Conservation (phyloP, 2,113 vertebrate species). For the Ascaphus truei region DNA sequence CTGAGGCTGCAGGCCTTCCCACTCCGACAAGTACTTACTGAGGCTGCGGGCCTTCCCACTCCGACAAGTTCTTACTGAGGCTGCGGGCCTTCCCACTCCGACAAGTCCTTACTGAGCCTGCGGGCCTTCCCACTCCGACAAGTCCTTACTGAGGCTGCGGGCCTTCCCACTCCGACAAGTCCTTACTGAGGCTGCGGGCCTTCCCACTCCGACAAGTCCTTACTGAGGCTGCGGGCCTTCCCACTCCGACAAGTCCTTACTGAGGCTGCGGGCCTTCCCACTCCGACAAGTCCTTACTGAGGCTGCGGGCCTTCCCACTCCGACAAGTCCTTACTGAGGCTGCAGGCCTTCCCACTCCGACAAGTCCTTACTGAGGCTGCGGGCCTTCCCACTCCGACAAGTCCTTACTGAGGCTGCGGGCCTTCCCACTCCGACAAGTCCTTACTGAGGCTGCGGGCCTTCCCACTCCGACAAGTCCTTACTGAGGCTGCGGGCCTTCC, state of each 20-base stretch:
- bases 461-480: slow-evolving; percentile 3
- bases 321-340: slow-evolving; percentile 2
- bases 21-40: background rate
- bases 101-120: slow-evolving; percentile 1
- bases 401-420: background rate
- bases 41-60: background rate
- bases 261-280: background rate
- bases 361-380: slow-evolving; percentile 1
- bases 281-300: background rate
- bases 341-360: background rate
- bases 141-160: background rate
- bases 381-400: slow-evolving; percentile 1
- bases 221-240: background rate
- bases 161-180: slow-evolving; percentile 4
- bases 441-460: background rate
- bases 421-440: slow-evolving; percentile 4
- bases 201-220: slow-evolving; percentile 1
- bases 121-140: slow-evolving; percentile 2
- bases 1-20: background rate
- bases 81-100: background rate
- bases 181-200: background rate
- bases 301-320: background rate
- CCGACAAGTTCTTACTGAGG: background rate
- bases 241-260: slow-evolving; percentile 2
- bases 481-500: background rate